Base-by-base conservation (phyloP, 64 coral and sea anemone species). In the Anthopleura sola region DNA sequence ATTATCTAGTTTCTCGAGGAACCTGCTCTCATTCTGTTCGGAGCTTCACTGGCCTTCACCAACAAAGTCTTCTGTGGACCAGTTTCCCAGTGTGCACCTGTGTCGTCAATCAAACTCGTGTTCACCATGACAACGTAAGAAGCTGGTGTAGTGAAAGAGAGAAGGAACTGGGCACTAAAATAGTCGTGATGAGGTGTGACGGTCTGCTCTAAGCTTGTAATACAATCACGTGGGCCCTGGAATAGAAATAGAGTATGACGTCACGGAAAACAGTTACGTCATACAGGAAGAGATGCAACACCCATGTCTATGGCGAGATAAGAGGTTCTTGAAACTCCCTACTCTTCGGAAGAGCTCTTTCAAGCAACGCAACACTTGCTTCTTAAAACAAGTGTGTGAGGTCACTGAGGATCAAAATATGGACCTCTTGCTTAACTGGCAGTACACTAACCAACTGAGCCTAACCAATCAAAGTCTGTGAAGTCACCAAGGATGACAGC, bases 161-260 rank as follows among this genome's bases (percentile, higher is more conserved):
- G 90, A 33, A 99, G 90, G 81, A 99, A 99, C 84, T 99, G 97
- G 82, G 92, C 93, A 88, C 97, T 99, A 88, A 99, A 99, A 77
- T 99, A 99, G 64, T 99, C 97, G n/a, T 99, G 90, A 84, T 95
- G 97, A 29, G 92, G 97, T 47, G 85, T 83, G 13, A 99, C 97
- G 1, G 87, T 90, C 49, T 99, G 97, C 85, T 95, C 89, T 24
- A 99, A 85, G 80, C 93, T 91, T 79, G 90, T 92, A 28, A 91
- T 44, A 37, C 49, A 86, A 9, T 98, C 89, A 64, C 50, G 86
- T 46, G 68, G 55, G 82, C 36, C 95, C 93, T 76, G 28, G 86
- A 80, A 29, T 15, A 15, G 0, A 71, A 32, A 32, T 15, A 74
- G 76, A 62, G 13, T 10, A 71, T 71, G n/a, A 71, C 66, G 31